A percentile compares a stretch with the other conserved stretches of the same genome.
Conservation (phyloP, 2,113 vertebrate genomes). For the Lathamus discolor region DNA sequence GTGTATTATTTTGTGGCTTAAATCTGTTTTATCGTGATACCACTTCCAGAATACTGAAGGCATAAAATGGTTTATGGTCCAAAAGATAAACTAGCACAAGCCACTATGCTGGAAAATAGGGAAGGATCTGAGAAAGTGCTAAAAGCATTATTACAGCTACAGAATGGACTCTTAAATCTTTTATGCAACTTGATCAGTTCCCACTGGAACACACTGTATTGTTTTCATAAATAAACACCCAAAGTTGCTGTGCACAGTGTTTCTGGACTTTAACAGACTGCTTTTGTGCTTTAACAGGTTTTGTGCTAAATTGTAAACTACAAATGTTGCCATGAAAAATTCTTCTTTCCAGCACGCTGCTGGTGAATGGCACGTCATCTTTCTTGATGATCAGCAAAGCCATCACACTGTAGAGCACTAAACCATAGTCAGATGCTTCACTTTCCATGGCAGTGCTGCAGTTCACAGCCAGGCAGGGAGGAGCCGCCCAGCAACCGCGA, state of each 20-base stretch:
- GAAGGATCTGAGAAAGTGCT: constrained; percentile 36
- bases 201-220: constrained; percentile 11
- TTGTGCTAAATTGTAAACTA: not conserved
- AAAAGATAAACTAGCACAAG: constrained; percentile 20
- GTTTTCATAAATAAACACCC: constrained; percentile 51
- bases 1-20: constrained; percentile 10
- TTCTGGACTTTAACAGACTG: not conserved
- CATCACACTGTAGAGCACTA: not conserved
- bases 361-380: not conserved
- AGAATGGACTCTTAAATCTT: constrained; percentile 56
- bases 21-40: constrained; percentile 24
- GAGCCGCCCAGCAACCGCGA: not conserved
- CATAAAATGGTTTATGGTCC: constrained; percentile 51
- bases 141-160: constrained; percentile 49
- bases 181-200: constrained; percentile 56
- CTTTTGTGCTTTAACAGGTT: not conserved
- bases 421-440: not conserved
- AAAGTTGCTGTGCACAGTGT: constrained; percentile 17
- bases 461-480: not conserved
- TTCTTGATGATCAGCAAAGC: not conserved
- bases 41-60: constrained; percentile 30
- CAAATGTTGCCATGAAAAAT: not conserved
- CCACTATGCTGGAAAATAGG: not conserved
- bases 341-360: not conserved
- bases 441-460: accelerated